Percentiles rank a stretch among this genome's conserved stretches.
Evolutionary conservation across 2,113 vertebrate species (phyloP).

Genomic region (Callospermophilus lateralis): DNA sequence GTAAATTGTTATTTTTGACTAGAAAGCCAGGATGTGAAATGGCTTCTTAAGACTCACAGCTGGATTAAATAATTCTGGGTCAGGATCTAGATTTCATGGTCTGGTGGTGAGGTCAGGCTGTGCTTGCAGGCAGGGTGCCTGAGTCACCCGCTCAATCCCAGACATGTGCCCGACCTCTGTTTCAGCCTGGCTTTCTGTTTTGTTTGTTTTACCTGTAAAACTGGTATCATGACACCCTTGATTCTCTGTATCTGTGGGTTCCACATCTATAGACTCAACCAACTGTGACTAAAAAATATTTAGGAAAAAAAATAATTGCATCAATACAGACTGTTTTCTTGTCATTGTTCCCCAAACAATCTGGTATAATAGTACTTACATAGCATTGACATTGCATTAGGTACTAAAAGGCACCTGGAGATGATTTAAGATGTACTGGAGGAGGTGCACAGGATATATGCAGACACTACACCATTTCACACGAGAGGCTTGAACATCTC

Average conservation of each 20-base stretch:
- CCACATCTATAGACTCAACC: not conserved
- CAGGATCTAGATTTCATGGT: conserved; percentile 75
- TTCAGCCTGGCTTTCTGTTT: conserved; percentile 23
- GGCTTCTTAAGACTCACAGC: conserved; percentile 56
- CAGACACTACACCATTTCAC: not conserved
- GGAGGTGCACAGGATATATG: not conserved
- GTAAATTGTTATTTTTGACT: conserved; percentile 54
- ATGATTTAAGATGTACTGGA: not conserved
- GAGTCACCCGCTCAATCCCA: not conserved
- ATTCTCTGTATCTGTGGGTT: not conserved
- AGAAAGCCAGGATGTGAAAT: conserved; percentile 54
- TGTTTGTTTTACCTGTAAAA: conserved; percentile 53
- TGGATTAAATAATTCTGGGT: conserved; percentile 78
- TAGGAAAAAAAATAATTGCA: not conserved
- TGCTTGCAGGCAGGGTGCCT: conserved; percentile 30
- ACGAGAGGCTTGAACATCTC: not conserved
- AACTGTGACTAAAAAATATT: not conserved
- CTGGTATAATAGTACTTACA: not conserved
- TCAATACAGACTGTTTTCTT: not conserved
- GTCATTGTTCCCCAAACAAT: not conserved
- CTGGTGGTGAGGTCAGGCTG: conserved; percentile 36
- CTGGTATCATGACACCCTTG: not conserved
- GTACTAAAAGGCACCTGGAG: not conserved
- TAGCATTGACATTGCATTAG: not conserved
- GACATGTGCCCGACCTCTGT: not conserved